Conservation (phyloP, 2,888 invertebrate genomes). For the Blastobasis lacticolella region DNA sequence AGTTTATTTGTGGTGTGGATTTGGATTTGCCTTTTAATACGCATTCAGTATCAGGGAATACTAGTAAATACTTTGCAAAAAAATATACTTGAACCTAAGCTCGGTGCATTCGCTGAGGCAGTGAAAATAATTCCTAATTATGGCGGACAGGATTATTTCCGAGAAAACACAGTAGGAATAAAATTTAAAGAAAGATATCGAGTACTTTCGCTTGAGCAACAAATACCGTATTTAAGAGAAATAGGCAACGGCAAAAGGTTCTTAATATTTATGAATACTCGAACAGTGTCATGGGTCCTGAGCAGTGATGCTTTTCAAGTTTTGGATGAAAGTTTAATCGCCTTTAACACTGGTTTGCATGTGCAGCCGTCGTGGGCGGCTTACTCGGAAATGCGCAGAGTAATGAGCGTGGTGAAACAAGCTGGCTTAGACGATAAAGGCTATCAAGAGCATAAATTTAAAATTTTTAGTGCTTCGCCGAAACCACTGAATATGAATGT, state of each 20-base stretch:
- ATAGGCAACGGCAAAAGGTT: conserved; percentile 34
- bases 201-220: conserved; percentile 17
- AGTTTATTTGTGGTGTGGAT: conserved; percentile 39
- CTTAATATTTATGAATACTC: conserved; percentile 26
- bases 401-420: conserved; percentile 27
- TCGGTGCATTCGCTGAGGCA: conserved; percentile 29
- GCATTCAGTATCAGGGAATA: conserved; percentile 41
- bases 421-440: conserved; percentile 26
- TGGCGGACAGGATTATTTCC: conserved; percentile 28
- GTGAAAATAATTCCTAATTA: conserved; percentile 26
- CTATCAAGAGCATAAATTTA: conserved; percentile 10
- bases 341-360: conserved; percentile 23
- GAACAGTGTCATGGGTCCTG: conserved; percentile 12
- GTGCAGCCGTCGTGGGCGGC: conserved; percentile 48
- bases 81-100: conserved; percentile 30
- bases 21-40: conserved; percentile 45
- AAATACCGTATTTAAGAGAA: conserved; percentile 17
- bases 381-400: conserved; percentile 20
- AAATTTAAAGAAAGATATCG: conserved; percentile 21
- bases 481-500: conserved; percentile 25
- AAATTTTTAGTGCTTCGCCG: conserved; percentile 3
- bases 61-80: conserved; percentile 35
- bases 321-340: conserved; percentile 24
- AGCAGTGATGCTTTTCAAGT: conserved; percentile 26
- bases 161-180: conserved; percentile 27